These are phyloP conservation scores for Spodoptera littoralis DNA, from an alignment of 2,888 invertebrate species.

Conservation along the genomic window DNA sequence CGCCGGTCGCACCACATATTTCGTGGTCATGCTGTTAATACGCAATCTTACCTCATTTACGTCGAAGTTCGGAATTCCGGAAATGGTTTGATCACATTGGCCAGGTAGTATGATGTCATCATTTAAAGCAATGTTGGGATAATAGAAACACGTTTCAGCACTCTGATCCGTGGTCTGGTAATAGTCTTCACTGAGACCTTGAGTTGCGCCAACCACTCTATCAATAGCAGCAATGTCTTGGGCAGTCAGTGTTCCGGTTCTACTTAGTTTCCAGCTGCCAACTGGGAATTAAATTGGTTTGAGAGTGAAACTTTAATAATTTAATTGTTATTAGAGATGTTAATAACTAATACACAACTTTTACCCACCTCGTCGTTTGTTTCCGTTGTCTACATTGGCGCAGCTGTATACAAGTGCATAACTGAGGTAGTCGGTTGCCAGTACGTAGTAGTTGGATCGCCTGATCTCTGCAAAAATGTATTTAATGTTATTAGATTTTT, in stretches of 20 bases:
- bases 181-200: slow-evolving; percentile 74
- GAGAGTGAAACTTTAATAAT: no score
- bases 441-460: slow-evolving; percentile 52
- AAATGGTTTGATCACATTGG: slow-evolving; percentile 74
- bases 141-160: slow-evolving; percentile 80
- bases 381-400: slow-evolving; percentile 61
- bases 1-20: no score
- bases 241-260: slow-evolving; percentile 61
- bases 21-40: no score
- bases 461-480: no score
- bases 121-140: slow-evolving; percentile 67
- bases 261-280: slow-evolving; percentile 81
- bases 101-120: slow-evolving; percentile 74
- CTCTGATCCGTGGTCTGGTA: slow-evolving; percentile 72
- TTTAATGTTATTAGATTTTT: no score
- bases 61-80: slow-evolving; percentile 69
- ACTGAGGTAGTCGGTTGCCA: slow-evolving; percentile 76
- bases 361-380: slow-evolving; percentile 69
- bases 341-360: no score
- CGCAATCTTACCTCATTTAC: slow-evolving; percentile 64
- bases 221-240: slow-evolving; percentile 63
- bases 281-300: slow-evolving; percentile 62
- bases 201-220: slow-evolving; percentile 66
- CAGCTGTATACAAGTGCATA: slow-evolving; percentile 80
- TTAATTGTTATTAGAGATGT: no score